Base-by-base conservation (phyloP, 2,797 vertebrate genomes). In the Echiichthys vipera region DNA sequence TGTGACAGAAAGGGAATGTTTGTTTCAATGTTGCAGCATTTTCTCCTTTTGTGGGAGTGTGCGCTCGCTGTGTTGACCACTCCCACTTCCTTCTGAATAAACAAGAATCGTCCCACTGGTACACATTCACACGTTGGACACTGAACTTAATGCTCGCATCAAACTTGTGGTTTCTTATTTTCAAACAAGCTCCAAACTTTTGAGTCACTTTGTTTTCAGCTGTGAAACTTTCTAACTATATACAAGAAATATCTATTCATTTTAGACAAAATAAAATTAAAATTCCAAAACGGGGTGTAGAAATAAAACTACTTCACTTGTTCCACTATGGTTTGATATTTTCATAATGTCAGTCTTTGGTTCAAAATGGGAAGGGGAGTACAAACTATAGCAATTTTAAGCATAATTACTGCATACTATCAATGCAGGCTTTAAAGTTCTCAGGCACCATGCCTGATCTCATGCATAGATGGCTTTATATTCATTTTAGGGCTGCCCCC, bases 11-110 rank as follows among this genome's bases (percentile, higher is more conserved):
- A 89, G 79, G 85, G 82, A 90, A 84, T 84, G 88, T 89, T 92
- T 89, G 83, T 93, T 94, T 89, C 85, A 91, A 82, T 86, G 68
- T 91, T 74, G 76, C 42, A 32, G 87, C 74, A 69, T 92, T 94
- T 91, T 91, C 74, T 92, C 91, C 91, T 92, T 93, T 91, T 91
- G 91, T 92, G 92, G 89, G 91, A 89, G 82, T 78, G 83, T 80
- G 68, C 78, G 65, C 80, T 81, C 51, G 49, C 71, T 68, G 51
- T 71, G 55, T 76, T 40, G 49, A 80, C 71, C 71, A 65, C 39
- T 42, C 78, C 54, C 39, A 45, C 71, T 63, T 65, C 49, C 54
- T 18, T 65, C 46, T 75, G 39, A 37, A 17, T 78, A 71, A 80
- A 81, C 62, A 71, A 70, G 25, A 50, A 34, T 14, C 39, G 50